Percentiles rank a stretch among this genome's conserved stretches.
phyloP scores from a whole-genome alignment of 2,113 vertebrate genomes.

The Nothobranchius kuhntae region DNA sequence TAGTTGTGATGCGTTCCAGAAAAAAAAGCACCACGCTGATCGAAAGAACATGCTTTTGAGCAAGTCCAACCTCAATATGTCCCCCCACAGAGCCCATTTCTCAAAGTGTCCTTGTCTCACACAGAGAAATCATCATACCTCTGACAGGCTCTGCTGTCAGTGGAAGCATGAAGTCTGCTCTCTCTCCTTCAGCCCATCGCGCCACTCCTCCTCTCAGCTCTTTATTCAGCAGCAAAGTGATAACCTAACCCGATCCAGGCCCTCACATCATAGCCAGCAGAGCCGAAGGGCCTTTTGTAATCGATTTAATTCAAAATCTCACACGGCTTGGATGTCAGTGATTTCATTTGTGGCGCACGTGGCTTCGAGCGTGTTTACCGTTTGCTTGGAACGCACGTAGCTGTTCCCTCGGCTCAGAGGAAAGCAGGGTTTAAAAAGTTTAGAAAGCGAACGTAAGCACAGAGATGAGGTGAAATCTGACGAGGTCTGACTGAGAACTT shows the following conservation, averaged over 20 bases:
- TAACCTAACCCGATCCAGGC: constrained; percentile 52
- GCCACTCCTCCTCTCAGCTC: constrained; percentile 17
- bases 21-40: constrained; percentile 55
- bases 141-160: constrained; percentile 42
- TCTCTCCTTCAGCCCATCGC: constrained; percentile 31
- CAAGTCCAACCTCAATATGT: constrained; percentile 44
- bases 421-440: neutral
- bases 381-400: constrained; percentile 6
- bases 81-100: constrained; percentile 59
- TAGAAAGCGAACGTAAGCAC: too few relatives aligned
- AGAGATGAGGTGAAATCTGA: too few relatives aligned
- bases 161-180: constrained; percentile 34
- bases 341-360: constrained; percentile 39
- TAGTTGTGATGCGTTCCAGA: constrained; percentile 45
- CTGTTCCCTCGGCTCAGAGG: neutral
- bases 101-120: constrained; percentile 57
- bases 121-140: constrained; percentile 57
- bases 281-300: constrained; percentile 44
- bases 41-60: constrained; percentile 65
- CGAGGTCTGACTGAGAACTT: too few relatives aligned
- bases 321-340: constrained; percentile 40
- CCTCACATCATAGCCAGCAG: constrained; percentile 34
- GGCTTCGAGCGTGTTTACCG: constrained; percentile 19
- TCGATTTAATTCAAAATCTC: constrained; percentile 49
- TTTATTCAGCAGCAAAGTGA: constrained; percentile 47